Conservation (phyloP, 1,140 invertebrate species). For the Temnothorax curvispinosus region DNA sequence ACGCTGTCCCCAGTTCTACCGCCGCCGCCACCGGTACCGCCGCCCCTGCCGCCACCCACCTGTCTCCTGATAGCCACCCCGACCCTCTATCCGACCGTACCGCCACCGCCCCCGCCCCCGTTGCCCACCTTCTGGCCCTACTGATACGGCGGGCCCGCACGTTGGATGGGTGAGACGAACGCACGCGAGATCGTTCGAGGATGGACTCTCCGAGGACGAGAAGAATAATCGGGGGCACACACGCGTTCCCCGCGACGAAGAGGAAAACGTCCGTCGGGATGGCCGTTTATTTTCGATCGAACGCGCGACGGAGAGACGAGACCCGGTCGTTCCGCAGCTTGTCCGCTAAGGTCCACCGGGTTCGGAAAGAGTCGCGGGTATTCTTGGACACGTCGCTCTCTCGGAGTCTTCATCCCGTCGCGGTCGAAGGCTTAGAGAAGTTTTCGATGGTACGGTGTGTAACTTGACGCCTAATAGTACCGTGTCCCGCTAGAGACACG, state of each 20-base stretch:
- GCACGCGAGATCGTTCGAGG: slow-evolving; percentile 39
- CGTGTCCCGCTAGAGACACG: not conserved
- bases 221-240: not conserved
- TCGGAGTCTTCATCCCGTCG: not conserved
- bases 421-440: not conserved
- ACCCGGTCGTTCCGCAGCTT: not conserved
- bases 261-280: not conserved
- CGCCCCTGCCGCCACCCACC: slow-evolving; percentile 80
- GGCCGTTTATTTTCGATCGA: slow-evolving; percentile 1
- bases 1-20: slow-evolving; percentile 84
- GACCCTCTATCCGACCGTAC: slow-evolving; percentile 80
- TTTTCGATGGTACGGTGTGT: not conserved
- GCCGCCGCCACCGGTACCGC: slow-evolving; percentile 76
- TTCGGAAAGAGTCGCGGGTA: not conserved
- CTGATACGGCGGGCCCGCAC: slow-evolving; percentile 70
- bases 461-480: not conserved
- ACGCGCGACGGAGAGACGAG: not conserved
- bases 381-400: not conserved
- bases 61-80: slow-evolving; percentile 84
- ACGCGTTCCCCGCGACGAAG: not conserved
- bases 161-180: not conserved
- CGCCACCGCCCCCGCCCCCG: slow-evolving; percentile 82
- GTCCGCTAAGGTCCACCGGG: not conserved
- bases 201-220: not conserved
- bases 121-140: slow-evolving; percentile 85